Base-by-base conservation (phyloP, 1,140 invertebrate genomes). In the Hetaerina americana region DNA sequence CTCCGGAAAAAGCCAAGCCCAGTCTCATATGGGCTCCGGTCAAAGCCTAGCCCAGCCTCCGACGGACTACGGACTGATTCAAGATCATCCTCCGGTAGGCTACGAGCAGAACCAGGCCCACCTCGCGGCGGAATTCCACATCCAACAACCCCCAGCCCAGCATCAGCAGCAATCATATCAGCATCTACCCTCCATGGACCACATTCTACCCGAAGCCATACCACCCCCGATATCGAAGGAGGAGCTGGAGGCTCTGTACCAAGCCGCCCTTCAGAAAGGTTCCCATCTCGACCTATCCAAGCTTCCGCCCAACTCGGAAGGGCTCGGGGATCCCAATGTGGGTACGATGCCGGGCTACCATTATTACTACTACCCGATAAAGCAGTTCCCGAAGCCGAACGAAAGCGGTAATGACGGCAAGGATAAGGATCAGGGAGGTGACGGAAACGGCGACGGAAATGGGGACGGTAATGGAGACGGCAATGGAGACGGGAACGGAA, bases 181-280 rank as follows among this genome's bases (percentile, higher is more conserved):
- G 2, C 22, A 57, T 12, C 40, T n/a, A 57, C 40, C n/a, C 40
- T 57, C 40, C 2, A 2, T 1, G 22, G 2, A n/a, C n/a, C n/a
- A n/a, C n/a, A 57, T 10, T 12, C 40, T 5, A 12, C 40, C 10
- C 40, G n/a, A n/a, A 57, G 2, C 31, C 6, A 40, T 40, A 40
- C 31, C 31, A 6, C 75, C 74, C 12, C 72, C 76, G 25, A 70
- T 77, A 2, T 74, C 75, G 10, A 77, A 75, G 66, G 74, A 75
- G 8, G 75, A 77, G 70, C 72, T 77, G 0, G 24, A 72, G 0
- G 76, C 77, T 5, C 57, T 77, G 0, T 77, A 77, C 29, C 72
- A 76, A 24, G 76, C 76, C n/a, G 76, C 76, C 5, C 24, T 76
- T 18, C 29, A 72, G 0, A 76, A 76, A 66, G 75, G 77, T 5